Evolutionary conservation across 2,888 invertebrate species (phyloP).

Genomic region (Erebia ligea): DNA sequence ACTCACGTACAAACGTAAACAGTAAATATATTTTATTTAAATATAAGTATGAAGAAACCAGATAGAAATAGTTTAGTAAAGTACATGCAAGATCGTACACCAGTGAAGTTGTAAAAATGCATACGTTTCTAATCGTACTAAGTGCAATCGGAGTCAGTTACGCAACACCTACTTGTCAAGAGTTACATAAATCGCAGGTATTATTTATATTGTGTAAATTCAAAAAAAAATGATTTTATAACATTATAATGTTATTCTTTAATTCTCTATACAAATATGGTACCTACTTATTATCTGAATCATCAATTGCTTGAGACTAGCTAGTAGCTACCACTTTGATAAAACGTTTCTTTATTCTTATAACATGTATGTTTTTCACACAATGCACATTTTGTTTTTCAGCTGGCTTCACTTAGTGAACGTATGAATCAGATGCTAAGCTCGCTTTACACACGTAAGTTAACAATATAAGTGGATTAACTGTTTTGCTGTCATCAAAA

Average conservation of each 20-base stretch:
- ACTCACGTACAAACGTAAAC: slow-evolving; percentile 44
- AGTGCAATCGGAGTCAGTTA: slow-evolving; percentile 56
- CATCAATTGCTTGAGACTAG: not conserved
- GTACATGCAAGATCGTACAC: slow-evolving; percentile 12
- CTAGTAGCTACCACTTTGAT: too few relatives aligned
- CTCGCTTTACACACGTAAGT: slow-evolving; percentile 73
- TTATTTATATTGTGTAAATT: not conserved
- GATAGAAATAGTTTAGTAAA: slow-evolving; percentile 33
- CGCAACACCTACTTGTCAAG: slow-evolving; percentile 56
- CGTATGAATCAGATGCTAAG: slow-evolving; percentile 75
- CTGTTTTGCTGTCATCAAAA: slow-evolving; percentile 3
- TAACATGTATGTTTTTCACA: not conserved
- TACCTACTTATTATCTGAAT: not conserved
- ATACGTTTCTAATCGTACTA: slow-evolving; percentile 51
- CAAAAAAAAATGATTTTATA: too few relatives aligned
- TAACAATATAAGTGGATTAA: slow-evolving; percentile 4
- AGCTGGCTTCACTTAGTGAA: slow-evolving; percentile 70
- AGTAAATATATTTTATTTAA: slow-evolving; percentile 38
- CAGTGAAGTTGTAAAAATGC: slow-evolving; percentile 48
- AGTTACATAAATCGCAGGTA: slow-evolving; percentile 67
- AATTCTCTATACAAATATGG: too few relatives aligned
- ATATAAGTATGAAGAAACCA: slow-evolving; percentile 34
- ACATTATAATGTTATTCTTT: too few relatives aligned
- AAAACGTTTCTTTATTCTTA: too few relatives aligned
- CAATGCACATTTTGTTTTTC: slow-evolving; percentile 33